Evolutionary conservation across 2,797 vertebrate species (phyloP), one percentile per base, ranked within the genome.

Genomic region (Calcarius lapponicus): DNA sequence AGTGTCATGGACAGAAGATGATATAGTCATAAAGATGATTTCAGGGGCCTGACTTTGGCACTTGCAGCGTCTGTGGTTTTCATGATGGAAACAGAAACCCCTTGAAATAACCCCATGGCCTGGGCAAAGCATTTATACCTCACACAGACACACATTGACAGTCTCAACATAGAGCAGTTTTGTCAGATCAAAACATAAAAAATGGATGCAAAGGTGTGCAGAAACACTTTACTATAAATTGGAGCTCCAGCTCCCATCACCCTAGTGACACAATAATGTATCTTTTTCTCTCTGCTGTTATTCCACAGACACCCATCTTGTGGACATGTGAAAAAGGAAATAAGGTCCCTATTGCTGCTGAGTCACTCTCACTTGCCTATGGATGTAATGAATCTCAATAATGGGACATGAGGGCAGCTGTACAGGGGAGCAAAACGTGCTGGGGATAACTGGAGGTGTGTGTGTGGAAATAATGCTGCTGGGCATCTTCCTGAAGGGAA

Each of bases 361-460:
- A 96, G 66, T 93, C 75, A 72, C 48, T 93, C 79, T 82, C 57
- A 28, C 58, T 93, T 91, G 32, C 74, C 51, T 84, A 22, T 9
- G 5, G 53, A 5, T 36, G 89, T 53, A 78, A 71, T 78, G 78
- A 95, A 72, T 94, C 88, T 90, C 82, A 83, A 29, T 47, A 83
- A 53, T 38, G 42, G 51, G 57, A 18, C 16, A 22, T 25, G 50
- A 86, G 3, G 36, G 80, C 61, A 94, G 58, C 0, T 0, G 50
- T 54, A 22, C 2, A 4, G 64, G 42, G 54, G 11, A 84, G 28
- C 12, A 94, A 42, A 71, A 87, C 0, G 1, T 9, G 12, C 18
- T 76, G 4, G 50, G 15, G 45, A 24, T 58, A 54, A 45, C 48
- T 72, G 24, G 24, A 81, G 69, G 51, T 31, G 29, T 38, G 25